Conservation (phyloP, 2,113 vertebrate species). For the Heteronetta atricapilla region DNA sequence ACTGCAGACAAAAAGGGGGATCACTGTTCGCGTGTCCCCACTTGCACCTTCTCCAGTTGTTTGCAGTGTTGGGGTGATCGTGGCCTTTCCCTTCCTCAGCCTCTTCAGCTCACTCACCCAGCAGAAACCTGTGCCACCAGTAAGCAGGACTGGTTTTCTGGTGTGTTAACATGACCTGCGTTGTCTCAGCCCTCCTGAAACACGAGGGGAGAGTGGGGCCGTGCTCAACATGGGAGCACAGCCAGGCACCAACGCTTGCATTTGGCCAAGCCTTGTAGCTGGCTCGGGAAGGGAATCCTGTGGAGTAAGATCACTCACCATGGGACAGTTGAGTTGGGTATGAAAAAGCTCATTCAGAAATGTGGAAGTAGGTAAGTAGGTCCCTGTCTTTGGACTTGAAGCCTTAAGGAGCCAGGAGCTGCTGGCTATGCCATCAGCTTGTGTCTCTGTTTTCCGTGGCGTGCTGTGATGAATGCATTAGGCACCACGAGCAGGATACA, state of each 20-base stretch:
- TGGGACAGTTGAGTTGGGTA: neutral
- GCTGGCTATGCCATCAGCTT: neutral
- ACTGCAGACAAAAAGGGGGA: neutral
- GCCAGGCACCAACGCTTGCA: rapidly evolving
- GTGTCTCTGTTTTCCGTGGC: neutral
- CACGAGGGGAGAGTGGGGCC: rapidly evolving
- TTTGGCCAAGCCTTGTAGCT: neutral
- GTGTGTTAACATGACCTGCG: neutral
- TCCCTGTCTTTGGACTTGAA: neutral
- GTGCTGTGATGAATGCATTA: neutral
- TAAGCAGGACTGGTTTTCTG: neutral
- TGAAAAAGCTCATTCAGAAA: neutral
- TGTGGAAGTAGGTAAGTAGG: neutral
- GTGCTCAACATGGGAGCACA: rapidly evolving
- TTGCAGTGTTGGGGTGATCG: neutral
- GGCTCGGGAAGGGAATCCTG: neutral
- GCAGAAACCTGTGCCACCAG: neutral
- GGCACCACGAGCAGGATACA: neutral
- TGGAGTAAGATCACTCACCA: neutral
- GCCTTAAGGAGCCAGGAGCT: neutral
- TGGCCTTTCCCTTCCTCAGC: neutral
- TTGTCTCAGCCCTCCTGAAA: neutral
- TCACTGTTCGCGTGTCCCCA: rapidly evolving
- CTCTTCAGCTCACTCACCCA: neutral
- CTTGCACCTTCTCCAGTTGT: neutral